Base-by-base conservation (phyloP, 2,797 vertebrate species). In the Chaunax sp. region DNA sequence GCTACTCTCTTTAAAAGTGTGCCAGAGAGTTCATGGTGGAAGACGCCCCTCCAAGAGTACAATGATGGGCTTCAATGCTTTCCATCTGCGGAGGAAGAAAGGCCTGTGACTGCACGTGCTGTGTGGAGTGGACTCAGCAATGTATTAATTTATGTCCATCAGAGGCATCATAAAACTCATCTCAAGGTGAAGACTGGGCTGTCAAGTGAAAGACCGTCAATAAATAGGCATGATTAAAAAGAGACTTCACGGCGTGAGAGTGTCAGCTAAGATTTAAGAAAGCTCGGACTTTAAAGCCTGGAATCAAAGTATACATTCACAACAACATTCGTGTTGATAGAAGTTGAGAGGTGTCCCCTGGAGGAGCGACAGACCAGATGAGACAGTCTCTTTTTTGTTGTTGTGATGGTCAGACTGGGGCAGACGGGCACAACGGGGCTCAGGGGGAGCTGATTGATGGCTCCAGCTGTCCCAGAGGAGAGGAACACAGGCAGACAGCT, bases 1-100 rank as follows among this genome's bases (percentile, higher is more conserved):
- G 86, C 85, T 85, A 87, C 87, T 90, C 90, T 92, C 92, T 95
- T 94, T 93, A 93, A 93, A 95, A 95, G 92, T 94, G 92, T 94
- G 93, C 93, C 93, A 94, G 89, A 92, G 91, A 92, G 90, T 95
- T 93, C 88, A 92, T 77, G 82, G 85, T 85, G 82, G 90, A 92
- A 91, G 92, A 94, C 92, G 86, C 90, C 92, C 92, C 90, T 91
- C 90, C 89, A 92, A 81, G 89, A 92, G 89, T 84, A 90, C 91
- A 93, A 94, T 94, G 93, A 93, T 92, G 90, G 90, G 77, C 84
- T 88, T 90, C 88, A 94, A 93, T 93, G 89, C 90, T 88, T 93
- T 93, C 93, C 94, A 94, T 95, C 93, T 94, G 94, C 79, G 19
- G 81, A 68, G 54, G 75, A 78, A 85, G 85, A 86, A 86, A 84